These are phyloP conservation scores for Drosophila limbata DNA, from an alignment of 2,888 invertebrate genomes.

Conservation along the genomic window DNA sequence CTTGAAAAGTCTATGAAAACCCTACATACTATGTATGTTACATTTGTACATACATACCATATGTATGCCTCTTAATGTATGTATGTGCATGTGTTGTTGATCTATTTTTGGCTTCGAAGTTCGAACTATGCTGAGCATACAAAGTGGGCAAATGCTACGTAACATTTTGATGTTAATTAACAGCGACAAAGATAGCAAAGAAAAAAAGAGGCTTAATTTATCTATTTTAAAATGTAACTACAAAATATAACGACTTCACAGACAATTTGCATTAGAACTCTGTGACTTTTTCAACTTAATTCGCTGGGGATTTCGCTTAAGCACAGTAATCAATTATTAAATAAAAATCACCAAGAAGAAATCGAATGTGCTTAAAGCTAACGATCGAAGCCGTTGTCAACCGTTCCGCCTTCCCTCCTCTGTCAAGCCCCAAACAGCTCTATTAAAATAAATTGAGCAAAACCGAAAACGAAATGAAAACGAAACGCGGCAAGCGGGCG, in stretches of 20 bases:
- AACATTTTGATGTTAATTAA: constrained; percentile 30
- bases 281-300: constrained; percentile 42
- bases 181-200: constrained; percentile 12
- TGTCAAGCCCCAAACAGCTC: constrained; percentile 49
- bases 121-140: constrained; percentile 22
- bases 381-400: constrained; percentile 28
- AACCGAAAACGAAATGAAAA: constrained; percentile 44
- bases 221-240: neutral
- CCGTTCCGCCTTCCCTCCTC: neutral
- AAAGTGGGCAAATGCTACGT: constrained; percentile 6
- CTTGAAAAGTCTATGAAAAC: constrained; percentile 40
- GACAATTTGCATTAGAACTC: neutral
- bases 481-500: constrained; percentile 35
- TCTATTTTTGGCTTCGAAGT: constrained; percentile 39
- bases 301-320: constrained; percentile 30
- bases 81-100: constrained; percentile 9
- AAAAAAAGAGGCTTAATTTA: neutral
- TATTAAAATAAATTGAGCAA: constrained; percentile 64
- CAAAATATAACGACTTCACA: neutral
- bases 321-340: constrained; percentile 47
- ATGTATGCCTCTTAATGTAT: neutral
- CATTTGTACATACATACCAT: constrained; percentile 2
- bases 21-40: constrained; percentile 8
- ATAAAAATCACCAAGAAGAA: constrained; percentile 13
- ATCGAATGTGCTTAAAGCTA: constrained; percentile 26